These are phyloP conservation scores for Dysdera silvatica DNA, from an alignment of 1,140 invertebrate genomes.

Conservation along the genomic window DNA sequence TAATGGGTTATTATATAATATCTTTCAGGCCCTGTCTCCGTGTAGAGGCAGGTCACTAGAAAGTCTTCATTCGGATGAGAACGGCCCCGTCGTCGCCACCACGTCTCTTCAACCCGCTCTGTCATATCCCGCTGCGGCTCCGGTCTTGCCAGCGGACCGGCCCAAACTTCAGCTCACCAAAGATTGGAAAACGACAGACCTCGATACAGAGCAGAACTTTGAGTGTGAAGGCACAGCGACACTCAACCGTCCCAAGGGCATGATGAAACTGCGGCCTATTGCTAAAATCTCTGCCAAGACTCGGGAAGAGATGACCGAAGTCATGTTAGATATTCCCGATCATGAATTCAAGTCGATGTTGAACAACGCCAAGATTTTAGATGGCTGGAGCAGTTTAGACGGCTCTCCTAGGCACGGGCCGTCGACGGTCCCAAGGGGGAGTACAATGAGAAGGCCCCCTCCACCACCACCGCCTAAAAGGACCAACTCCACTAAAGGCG, in stretches of 20 bases:
- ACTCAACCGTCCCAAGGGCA: slow-evolving; percentile 64
- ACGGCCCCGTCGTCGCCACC: not conserved
- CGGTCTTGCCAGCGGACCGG: not conserved
- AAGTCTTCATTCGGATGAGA: slow-evolving; percentile 25
- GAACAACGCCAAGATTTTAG: slow-evolving; percentile 8
- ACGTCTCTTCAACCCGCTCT: not conserved
- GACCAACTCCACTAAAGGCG: slow-evolving; percentile 35
- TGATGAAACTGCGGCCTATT: slow-evolving; percentile 69
- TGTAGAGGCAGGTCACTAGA: slow-evolving; percentile 25
- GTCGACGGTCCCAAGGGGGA: slow-evolving; percentile 40
- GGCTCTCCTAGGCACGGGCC: slow-evolving; percentile 23
- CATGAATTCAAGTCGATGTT: slow-evolving; percentile 22
- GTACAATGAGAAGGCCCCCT: slow-evolving; percentile 15
- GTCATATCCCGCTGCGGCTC: not conserved
- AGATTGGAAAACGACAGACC: slow-evolving; percentile 18
- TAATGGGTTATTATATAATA: not conserved
- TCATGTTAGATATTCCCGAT: slow-evolving; percentile 26
- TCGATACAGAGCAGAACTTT: slow-evolving; percentile 15
- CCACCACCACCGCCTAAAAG: slow-evolving; percentile 21
- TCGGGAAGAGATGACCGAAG: slow-evolving; percentile 26
- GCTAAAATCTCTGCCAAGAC: slow-evolving; percentile 58
- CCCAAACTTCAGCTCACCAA: slow-evolving; percentile 12
- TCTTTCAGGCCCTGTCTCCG: slow-evolving; percentile 17
- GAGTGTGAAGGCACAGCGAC: slow-evolving; percentile 60
- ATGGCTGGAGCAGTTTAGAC: slow-evolving; percentile 23